Conservation (phyloP, 2,888 invertebrate species). For the Pyrocoelia pectoralis region DNA sequence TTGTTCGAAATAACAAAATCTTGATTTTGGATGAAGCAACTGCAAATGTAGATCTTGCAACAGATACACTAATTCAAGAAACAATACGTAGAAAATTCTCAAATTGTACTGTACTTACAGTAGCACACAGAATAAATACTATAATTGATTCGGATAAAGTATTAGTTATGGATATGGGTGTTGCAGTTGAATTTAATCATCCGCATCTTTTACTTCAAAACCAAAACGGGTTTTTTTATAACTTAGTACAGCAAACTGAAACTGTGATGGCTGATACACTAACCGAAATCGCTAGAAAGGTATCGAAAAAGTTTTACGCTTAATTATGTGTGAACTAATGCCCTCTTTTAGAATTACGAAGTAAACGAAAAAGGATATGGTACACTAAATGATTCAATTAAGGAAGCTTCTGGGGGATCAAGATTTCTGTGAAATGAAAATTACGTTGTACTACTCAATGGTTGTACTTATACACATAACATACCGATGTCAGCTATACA, state of each 20-base stretch:
- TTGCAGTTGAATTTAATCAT: conserved; percentile 62
- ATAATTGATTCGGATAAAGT: conserved; percentile 87
- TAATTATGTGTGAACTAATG: no score
- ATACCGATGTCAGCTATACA: no score
- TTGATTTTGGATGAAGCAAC: conserved; percentile 72
- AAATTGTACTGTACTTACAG: conserved; percentile 80
- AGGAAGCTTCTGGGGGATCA: no score
- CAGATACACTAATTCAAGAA: conserved; percentile 77
- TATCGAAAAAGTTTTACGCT: not conserved
- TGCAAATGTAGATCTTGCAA: conserved; percentile 79
- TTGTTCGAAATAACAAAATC: conserved; percentile 57
- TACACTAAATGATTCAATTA: no score
- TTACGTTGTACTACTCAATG: no score
- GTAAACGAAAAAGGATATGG: no score
- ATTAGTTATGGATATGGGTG: conserved; percentile 66
- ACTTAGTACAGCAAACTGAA: conserved; percentile 48
- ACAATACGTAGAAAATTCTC: conserved; percentile 78
- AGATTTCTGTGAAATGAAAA: no score
- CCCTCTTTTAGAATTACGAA: no score
- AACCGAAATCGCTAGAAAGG: not conserved
- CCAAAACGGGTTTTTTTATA: conserved; percentile 45
- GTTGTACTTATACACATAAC: no score
- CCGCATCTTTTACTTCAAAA: conserved; percentile 57
- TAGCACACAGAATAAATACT: conserved; percentile 84
- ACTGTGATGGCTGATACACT: not conserved